These are phyloP conservation scores for Porites lobata DNA, from an alignment of 92 coral and sea anemone species.

Conservation along the genomic window DNA sequence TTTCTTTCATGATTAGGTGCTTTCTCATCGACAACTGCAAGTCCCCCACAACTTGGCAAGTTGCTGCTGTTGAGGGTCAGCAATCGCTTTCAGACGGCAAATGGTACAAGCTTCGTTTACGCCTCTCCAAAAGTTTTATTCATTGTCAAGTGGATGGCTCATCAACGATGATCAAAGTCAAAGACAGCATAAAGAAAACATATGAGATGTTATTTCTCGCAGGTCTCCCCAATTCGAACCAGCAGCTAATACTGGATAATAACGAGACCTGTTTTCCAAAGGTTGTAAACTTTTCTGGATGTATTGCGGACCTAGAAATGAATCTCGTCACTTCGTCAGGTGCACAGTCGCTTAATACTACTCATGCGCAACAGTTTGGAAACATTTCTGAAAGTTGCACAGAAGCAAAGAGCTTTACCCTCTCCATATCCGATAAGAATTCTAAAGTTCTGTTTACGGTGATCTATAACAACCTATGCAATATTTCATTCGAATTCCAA, in stretches of 20 bases:
- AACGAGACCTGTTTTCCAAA: slow-evolving; percentile 9
- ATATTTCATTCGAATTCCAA: slow-evolving; percentile 42
- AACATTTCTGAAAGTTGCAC: neutral
- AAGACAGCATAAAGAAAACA: neutral
- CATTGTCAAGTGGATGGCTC: slow-evolving; percentile 28
- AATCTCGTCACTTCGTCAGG: neutral
- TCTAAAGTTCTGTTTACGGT: slow-evolving; percentile 1
- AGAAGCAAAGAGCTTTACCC: neutral
- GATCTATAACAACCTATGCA: neutral
- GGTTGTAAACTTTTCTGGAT: slow-evolving; percentile 41
- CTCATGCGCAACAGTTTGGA: slow-evolving; percentile 24
- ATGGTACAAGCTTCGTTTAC: neutral
- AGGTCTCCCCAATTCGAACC: slow-evolving; percentile 15
- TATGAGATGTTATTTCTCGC: neutral
- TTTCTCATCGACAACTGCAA: neutral
- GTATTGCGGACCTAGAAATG: slow-evolving; percentile 27
- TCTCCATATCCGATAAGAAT: slow-evolving; percentile 13
- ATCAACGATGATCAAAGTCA: neutral
- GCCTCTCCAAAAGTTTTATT: neutral
- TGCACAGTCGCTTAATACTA: neutral
- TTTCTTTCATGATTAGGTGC: neutral
- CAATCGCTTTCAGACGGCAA: slow-evolving; percentile 22
- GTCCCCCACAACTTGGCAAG: slow-evolving; percentile 5
- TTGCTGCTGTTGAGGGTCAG: neutral
- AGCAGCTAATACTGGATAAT: neutral